Percentiles rank a stretch among this genome's conserved stretches.
phyloP scores from a whole-genome alignment of 2,888 invertebrate genomes.

The Pheosia tremula region DNA sequence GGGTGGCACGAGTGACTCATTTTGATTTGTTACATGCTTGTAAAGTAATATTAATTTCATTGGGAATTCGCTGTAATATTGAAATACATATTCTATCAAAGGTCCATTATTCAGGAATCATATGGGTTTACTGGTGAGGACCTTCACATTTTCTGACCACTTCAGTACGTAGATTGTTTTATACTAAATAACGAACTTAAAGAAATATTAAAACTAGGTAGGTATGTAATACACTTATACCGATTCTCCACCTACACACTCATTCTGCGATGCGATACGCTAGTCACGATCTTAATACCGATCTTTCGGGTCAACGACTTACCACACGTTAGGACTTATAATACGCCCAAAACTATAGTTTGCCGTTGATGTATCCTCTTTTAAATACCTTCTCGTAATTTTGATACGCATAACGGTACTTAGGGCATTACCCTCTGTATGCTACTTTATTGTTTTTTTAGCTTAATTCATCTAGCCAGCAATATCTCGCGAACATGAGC shows the following conservation, averaged over 20 bases:
- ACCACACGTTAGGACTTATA: slow-evolving; percentile 34
- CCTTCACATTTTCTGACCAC: too few relatives aligned
- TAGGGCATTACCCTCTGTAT: neutral
- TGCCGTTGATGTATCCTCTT: neutral
- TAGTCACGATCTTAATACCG: slow-evolving; percentile 34
- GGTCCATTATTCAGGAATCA: too few relatives aligned
- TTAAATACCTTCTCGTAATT: neutral
- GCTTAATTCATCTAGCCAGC: neutral
- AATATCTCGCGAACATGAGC: neutral
- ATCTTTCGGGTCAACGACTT: slow-evolving; percentile 45
- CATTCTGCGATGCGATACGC: slow-evolving; percentile 20
- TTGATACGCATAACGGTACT: neutral
- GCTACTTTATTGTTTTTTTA: neutral
- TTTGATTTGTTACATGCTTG: neutral
- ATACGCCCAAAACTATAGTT: slow-evolving; percentile 15
- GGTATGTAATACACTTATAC: neutral
- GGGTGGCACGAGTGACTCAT: neutral
- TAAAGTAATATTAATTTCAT: too few relatives aligned
- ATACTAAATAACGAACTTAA: neutral
- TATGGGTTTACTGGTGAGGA: too few relatives aligned
- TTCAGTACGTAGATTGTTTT: too few relatives aligned
- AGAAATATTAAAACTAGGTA: neutral
- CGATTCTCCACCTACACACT: slow-evolving; percentile 1
- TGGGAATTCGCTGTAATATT: too few relatives aligned
- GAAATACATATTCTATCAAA: too few relatives aligned